Evolutionary conservation across 2,888 invertebrate genomes (phyloP), one percentile per base, ranked within the genome.

Genomic region (Agrochola lota): DNA sequence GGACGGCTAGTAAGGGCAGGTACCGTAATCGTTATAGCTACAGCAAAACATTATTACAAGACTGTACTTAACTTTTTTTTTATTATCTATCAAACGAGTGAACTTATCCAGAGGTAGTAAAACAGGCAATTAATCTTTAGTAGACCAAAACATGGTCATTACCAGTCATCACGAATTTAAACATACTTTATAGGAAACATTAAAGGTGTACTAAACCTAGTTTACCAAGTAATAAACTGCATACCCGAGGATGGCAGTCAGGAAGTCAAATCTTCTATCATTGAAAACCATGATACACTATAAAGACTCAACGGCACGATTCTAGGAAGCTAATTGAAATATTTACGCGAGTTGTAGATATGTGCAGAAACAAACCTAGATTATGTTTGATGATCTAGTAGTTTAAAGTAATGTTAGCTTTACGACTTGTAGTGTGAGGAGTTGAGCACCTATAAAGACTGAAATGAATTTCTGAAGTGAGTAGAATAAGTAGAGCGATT

Each of bases 261-360:
- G 30, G 40, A 71, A 71, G 49, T 49, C 40, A 59, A 80, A 70
- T 40, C 12, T 26, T 9, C 40, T 43, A 43, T 59, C 43, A 66
- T 66, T 66, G 40, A 59, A 23, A 66, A n/a, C 57, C 26, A 66
- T 43, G 55, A 63, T 26, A 52, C 26, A 52, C 40, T 23, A 60
- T 55, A 46, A 60, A 64, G 35, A 55, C 64, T 35, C 12, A n/a
- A 67, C 35, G 15, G 12, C 40, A 68, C 6, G 52, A 55, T 85
- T 87, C 77, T 69, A 30, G 43, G 76, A 79, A 87, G 57, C 55
- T 43, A 74, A 85, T 80, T 73, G 72, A 75, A 72, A 74, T 74
- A 71, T 70, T 70, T 74, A 71, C 35, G 40, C 12, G 30, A 77
- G 76, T 63, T 73, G 66, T 81, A 87, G 30, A 67, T 67, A 49